Evolutionary conservation across 2,797 vertebrate genomes (phyloP).

Genomic region (Artibeus jamaicensis): DNA sequence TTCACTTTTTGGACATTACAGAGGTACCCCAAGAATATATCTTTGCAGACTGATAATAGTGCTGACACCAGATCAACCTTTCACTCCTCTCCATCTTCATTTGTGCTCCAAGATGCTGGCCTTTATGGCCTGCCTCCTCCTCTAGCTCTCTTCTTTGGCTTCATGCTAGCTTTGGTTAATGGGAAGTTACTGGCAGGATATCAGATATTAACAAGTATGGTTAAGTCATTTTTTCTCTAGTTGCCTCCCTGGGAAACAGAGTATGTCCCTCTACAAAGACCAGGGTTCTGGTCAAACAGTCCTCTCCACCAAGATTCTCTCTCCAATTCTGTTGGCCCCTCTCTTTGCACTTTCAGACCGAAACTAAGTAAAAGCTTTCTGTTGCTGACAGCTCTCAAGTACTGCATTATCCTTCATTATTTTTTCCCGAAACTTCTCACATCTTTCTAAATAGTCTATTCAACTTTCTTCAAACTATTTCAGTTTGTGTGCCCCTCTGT

Average conservation of each 20-base stretch:
- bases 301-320: not conserved
- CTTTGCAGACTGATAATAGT: accelerated
- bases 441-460: not conserved
- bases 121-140: not conserved
- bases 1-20: not conserved
- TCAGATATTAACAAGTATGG: not conserved
- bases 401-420: not conserved
- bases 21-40: not conserved
- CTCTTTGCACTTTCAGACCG: not conserved
- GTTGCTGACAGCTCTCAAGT: not conserved
- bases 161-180: not conserved
- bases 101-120: not conserved
- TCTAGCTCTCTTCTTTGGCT: not conserved
- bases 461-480: not conserved
- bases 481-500: not conserved
- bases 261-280: not conserved
- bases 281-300: accelerated
- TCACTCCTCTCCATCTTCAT: not conserved
- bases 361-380: too few species aligned
- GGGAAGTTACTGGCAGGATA: not conserved
- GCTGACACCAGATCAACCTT: not conserved
- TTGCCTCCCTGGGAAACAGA: not conserved
- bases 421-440: not conserved
- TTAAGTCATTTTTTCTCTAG: not conserved
- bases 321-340: not conserved